Base-by-base conservation (phyloP, 2,888 invertebrate species). In the Drosophila basisetae region DNA sequence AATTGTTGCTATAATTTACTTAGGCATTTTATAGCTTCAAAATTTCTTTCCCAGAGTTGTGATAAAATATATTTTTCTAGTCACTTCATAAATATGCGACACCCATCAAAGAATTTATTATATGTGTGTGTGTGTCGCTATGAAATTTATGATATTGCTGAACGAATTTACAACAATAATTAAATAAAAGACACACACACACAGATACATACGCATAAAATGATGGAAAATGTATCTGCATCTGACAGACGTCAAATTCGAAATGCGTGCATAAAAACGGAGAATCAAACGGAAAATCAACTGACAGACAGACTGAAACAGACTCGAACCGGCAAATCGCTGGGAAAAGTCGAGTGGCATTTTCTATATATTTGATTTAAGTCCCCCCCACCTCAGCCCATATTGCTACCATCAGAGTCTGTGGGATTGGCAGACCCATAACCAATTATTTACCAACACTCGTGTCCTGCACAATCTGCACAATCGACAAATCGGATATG, bases 371-470 rank as follows among this genome's bases (percentile, higher is more conserved):
- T 80, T 77, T 87, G 80, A 73, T 75, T 74, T 82, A 58, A 58
- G 10, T 30, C 53, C 18, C 16, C 47, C 47, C n/a, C 28, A 10
- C 6, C 4, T 3, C 9, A 22, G 11, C 13, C 25, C 58, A 28
- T 11, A 37, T 41, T 33, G 41, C 73, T 50, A 68, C 55, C 73
- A 66, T 68, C 68, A 52, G 55, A 65, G 41, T 63, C 60, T 65
- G 53, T 50, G 33, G 71, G 35, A 49, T 65, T 59, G 58, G 56
- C 67, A 62, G 69, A 76, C 53, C 89, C 89, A 75, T 84, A 86
- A 84, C 89, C 84, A 89, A 85, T 85, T 84, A 89, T 89, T 84
- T 76, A 73, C 89, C 89, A 81, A 84, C 84, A 83, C 84, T 84
- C 84, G 67, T 75, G 63, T 75, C 73, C 66, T 67, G 88, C 71